Conservation (phyloP, 2,797 vertebrate species). For the Thaleichthys pacificus region DNA sequence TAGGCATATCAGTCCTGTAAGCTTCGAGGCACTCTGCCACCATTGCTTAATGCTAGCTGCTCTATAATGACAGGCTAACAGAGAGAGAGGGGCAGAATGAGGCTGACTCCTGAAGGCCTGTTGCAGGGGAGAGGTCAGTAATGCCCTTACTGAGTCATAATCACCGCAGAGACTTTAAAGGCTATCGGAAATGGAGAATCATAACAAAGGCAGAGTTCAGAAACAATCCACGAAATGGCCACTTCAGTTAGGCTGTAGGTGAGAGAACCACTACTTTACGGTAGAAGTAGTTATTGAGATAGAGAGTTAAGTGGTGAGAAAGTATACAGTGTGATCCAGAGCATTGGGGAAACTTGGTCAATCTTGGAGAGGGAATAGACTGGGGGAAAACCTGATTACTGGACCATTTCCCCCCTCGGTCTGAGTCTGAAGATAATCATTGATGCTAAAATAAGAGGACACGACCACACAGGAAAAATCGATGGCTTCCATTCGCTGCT, state of each 20-base stretch:
- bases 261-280: background rate
- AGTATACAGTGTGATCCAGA: background rate
- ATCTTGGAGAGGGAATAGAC: background rate
- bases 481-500: constrained; percentile 16
- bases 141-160: background rate
- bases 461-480: constrained; percentile 28
- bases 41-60: background rate
- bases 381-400: constrained; percentile 11
- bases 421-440: constrained; percentile 12
- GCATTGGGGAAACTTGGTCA: background rate
- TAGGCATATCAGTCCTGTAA: background rate
- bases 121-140: too few species aligned
- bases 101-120: background rate
- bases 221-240: background rate
- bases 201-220: background rate
- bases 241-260: background rate
- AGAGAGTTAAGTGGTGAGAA: background rate
- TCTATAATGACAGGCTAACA: constrained; percentile 3
- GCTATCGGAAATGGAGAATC: background rate
- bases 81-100: background rate
- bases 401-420: constrained; percentile 10
- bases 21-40: background rate
- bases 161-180: background rate
- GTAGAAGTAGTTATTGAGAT: background rate
- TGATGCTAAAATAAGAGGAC: constrained; percentile 38